These are phyloP conservation scores for Julus scandinavius DNA, from an alignment of 2,888 invertebrate species.

Conservation along the genomic window DNA sequence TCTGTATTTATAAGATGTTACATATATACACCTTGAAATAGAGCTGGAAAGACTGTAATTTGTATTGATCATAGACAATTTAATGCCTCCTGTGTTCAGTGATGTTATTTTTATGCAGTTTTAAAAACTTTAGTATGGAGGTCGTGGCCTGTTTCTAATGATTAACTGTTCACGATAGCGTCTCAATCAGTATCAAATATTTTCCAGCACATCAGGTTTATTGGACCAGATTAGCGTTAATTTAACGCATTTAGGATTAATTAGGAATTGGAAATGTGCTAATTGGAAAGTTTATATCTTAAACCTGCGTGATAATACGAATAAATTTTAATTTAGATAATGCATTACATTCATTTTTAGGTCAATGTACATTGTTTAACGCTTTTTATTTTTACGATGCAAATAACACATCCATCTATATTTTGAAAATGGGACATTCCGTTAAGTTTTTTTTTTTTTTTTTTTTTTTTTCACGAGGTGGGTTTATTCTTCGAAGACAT, in stretches of 20 bases:
- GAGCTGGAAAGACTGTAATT: not conserved
- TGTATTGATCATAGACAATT: not conserved
- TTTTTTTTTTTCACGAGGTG: too few relatives aligned
- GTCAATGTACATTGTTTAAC: not conserved
- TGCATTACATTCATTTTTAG: not conserved
- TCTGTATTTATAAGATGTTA: not conserved
- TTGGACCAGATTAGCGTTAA: not conserved
- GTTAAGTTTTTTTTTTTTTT: too few relatives aligned
- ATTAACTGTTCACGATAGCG: not conserved
- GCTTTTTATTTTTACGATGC: not conserved
- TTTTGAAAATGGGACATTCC: not conserved
- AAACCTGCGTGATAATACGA: not conserved
- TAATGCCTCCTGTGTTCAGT: not conserved
- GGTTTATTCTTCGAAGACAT: too few relatives aligned
- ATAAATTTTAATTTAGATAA: conserved; percentile 4
- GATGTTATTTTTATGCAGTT: not conserved
- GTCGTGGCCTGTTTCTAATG: not conserved
- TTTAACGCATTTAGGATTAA: conserved; percentile 23
- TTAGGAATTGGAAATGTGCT: conserved; percentile 29
- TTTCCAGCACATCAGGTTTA: conserved; percentile 2
- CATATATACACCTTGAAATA: not conserved
- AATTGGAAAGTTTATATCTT: not conserved
- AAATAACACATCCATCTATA: not conserved
- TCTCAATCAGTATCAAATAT: not conserved
- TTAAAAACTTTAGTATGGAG: not conserved